Conservation (phyloP, 2,888 invertebrate species). For the Neria commutata region DNA sequence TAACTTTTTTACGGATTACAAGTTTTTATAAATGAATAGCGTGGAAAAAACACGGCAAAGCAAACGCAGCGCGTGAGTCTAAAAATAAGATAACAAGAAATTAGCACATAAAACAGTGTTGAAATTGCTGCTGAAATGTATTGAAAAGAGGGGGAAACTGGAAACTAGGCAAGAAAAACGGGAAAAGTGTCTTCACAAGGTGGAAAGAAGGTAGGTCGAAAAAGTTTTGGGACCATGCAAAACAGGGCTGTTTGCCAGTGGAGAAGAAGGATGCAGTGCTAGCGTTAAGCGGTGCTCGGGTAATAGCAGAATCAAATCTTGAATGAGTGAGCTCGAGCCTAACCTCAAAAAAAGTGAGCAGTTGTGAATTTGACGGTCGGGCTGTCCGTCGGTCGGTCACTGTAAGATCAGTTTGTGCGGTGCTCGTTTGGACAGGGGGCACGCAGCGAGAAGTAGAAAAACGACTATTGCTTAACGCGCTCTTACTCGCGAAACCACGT, state of each 20-base stretch:
- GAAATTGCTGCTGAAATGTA: constrained; percentile 34
- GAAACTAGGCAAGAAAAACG: constrained; percentile 34
- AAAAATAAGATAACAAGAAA: not conserved
- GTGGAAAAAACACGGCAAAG: not conserved
- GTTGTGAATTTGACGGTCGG: constrained; percentile 11
- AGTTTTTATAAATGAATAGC: not conserved
- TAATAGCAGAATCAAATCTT: not conserved
- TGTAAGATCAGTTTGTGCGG: not conserved
- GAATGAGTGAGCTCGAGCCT: not conserved
- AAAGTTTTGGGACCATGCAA: no score
- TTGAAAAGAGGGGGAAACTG: constrained; percentile 37
- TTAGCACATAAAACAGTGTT: not conserved
- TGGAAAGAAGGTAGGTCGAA: constrained; percentile 60
- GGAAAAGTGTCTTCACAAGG: constrained; percentile 48
- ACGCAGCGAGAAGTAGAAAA: constrained; percentile 45
- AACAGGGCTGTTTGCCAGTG: constrained; percentile 23
- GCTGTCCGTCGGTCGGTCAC: not conserved
- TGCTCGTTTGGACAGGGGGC: not conserved
- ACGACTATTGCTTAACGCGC: constrained; percentile 46
- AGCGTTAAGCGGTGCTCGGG: not conserved
- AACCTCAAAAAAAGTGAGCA: not conserved
- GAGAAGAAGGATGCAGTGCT: constrained; percentile 16
- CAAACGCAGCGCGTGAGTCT: no score
- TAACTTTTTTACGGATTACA: not conserved
- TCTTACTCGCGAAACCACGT: constrained; percentile 2